Conservation (phyloP, 2,113 vertebrate genomes). For the Bucco capensis region DNA sequence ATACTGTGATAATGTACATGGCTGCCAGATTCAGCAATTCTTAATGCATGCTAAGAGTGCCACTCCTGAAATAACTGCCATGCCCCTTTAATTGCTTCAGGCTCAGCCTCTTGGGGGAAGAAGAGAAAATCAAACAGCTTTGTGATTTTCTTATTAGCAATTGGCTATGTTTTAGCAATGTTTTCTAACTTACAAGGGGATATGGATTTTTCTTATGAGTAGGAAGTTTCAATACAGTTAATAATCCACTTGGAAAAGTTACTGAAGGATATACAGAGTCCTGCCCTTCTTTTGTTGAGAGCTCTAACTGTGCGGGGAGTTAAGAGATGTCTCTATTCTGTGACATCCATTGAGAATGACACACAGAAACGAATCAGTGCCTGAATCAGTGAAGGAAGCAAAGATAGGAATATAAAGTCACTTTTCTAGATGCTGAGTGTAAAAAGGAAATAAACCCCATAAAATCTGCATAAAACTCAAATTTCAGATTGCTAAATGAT, state of each 20-base stretch:
- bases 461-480: background rate
- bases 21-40: background rate
- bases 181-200: background rate
- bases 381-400: background rate
- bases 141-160: background rate
- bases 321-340: background rate
- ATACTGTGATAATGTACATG: background rate
- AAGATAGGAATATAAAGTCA: background rate
- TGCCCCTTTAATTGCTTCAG: background rate
- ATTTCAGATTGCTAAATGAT: background rate
- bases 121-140: background rate
- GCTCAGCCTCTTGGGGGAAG: background rate
- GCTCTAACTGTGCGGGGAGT: background rate
- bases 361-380: background rate
- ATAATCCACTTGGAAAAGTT: background rate
- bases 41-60: background rate
- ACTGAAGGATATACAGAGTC: background rate
- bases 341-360: background rate
- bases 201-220: background rate
- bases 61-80: background rate
- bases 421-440: background rate
- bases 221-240: background rate
- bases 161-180: background rate
- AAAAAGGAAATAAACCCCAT: background rate
- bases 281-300: background rate